These are phyloP conservation scores for Leptodactylus fallax DNA, from an alignment of 2,797 vertebrate genomes.

Conservation along the genomic window DNA sequence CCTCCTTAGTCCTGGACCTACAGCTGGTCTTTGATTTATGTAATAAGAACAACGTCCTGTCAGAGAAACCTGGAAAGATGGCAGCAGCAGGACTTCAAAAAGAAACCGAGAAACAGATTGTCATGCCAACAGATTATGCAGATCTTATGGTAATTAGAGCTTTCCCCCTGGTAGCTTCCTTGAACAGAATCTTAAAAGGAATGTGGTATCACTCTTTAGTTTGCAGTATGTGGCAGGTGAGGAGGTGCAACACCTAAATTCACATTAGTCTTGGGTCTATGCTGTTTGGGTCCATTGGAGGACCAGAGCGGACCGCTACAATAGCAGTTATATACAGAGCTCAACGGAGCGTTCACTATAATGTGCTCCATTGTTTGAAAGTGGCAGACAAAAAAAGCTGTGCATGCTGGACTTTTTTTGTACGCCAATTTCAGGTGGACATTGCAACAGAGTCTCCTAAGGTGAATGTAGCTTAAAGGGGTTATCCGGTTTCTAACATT, in stretches of 20 bases:
- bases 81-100: conserved; percentile 69
- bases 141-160: conserved; percentile 83
- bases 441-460: too few relatives aligned
- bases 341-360: too few relatives aligned
- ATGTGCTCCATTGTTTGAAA: too few relatives aligned
- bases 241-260: neutral
- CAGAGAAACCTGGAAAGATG: conserved; percentile 79
- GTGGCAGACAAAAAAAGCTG: too few relatives aligned
- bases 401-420: too few relatives aligned
- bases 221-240: neutral
- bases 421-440: too few relatives aligned
- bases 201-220: neutral
- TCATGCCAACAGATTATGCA: conserved; percentile 93
- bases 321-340: too few relatives aligned
- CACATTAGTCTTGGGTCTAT: too few relatives aligned
- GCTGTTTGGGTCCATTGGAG: too few relatives aligned
- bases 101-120: conserved; percentile 87
- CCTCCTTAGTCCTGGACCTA: conserved; percentile 86
- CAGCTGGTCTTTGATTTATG: conserved; percentile 92
- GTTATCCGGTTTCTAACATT: too few relatives aligned
- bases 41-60: conserved; percentile 75
- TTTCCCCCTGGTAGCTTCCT: neutral
- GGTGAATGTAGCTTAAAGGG: too few relatives aligned
- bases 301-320: too few relatives aligned
- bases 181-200: neutral